Evolutionary conservation across 2,113 vertebrate species (phyloP).

Genomic region (Chaetura pelagica): DNA sequence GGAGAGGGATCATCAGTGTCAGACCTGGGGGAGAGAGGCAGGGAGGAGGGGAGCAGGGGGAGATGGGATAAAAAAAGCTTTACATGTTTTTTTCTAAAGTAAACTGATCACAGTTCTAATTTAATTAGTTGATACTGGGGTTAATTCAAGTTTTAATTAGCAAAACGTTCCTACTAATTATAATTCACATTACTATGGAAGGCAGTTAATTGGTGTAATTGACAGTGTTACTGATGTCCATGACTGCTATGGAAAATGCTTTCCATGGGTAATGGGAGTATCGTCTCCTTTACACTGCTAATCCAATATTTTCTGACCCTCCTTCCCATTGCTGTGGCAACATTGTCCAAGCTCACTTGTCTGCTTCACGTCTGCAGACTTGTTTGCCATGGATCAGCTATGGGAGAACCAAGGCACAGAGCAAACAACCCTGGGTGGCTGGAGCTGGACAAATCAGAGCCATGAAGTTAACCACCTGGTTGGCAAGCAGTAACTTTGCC

Average conservation of each 20-base stretch:
- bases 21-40: not conserved
- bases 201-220: constrained; percentile 32
- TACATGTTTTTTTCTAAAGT: not conserved
- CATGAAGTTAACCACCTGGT: not conserved
- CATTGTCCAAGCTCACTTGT: not conserved
- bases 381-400: not conserved
- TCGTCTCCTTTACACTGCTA: not conserved
- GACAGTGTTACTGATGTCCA: constrained; percentile 26
- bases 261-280: not conserved
- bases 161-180: constrained; percentile 28
- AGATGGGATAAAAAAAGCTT: not conserved
- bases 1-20: not conserved
- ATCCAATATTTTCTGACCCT: not conserved
- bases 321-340: not conserved
- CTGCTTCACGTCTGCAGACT: not conserved
- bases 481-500: not conserved
- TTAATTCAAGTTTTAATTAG: constrained; percentile 56
- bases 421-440: too few relatives aligned
- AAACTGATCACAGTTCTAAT: constrained; percentile 22
- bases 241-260: not conserved
- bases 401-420: not conserved
- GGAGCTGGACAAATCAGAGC: not conserved
- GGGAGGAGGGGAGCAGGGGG: not conserved
- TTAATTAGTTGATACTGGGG: constrained; percentile 34
- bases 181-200: constrained; percentile 26